A percentile compares a stretch with the other conserved stretches of the same genome.
Evolutionary conservation across 1,140 invertebrate species (phyloP).

Genomic region (Cherax destructor): DNA sequence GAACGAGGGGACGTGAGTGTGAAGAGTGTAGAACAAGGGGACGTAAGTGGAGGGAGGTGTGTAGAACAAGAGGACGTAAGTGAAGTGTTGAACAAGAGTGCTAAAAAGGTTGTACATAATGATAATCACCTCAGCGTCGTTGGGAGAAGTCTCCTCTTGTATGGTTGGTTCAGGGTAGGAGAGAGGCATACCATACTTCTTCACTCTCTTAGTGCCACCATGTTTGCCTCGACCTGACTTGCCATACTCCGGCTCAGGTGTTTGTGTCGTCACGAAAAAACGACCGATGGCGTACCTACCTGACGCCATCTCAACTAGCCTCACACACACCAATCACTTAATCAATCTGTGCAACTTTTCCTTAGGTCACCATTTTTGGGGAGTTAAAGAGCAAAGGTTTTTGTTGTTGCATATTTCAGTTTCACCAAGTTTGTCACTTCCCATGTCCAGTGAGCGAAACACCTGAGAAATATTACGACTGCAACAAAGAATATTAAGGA

Average conservation of each 20-base stretch:
- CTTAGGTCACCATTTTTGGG: not conserved
- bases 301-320: conserved; percentile 1
- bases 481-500: not conserved
- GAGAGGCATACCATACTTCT: conserved; percentile 66
- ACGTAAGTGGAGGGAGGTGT: not conserved
- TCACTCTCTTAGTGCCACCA: conserved; percentile 52
- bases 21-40: too few species aligned
- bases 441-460: not conserved
- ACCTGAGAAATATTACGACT: not conserved
- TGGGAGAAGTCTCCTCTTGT: conserved; percentile 69
- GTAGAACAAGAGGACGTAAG: too few species aligned
- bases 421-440: not conserved
- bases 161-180: conserved; percentile 71
- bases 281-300: conserved; percentile 65
- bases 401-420: not conserved
- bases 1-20: too few species aligned
- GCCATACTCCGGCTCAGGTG: conserved; percentile 14
- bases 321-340: not conserved
- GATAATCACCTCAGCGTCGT: conserved; percentile 63
- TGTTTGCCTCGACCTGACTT: conserved; percentile 42
- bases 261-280: conserved; percentile 65
- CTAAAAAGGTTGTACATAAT: not conserved
- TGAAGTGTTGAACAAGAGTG: not conserved
- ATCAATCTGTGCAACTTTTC: not conserved
- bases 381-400: not conserved